Evolutionary conservation across 2,797 vertebrate genomes (phyloP).

Genomic region (Nannoperca australis): DNA sequence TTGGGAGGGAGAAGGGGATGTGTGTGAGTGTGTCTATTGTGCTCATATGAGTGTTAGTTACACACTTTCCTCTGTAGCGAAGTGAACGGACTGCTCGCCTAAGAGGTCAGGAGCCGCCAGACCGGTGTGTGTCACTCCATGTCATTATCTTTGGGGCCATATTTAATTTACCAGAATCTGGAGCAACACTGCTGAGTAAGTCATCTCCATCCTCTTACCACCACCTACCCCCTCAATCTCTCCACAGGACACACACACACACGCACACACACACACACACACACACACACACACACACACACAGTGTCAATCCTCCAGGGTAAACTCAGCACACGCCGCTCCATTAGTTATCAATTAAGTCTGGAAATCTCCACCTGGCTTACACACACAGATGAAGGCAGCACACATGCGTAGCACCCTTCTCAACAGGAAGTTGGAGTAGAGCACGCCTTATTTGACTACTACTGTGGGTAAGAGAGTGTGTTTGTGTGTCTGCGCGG

Average conservation of each 20-base stretch:
- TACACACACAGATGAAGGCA: slow-evolving; percentile 53
- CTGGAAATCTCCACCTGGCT: slow-evolving; percentile 86
- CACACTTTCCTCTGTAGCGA: slow-evolving; percentile 51
- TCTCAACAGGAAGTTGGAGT: slow-evolving; percentile 69
- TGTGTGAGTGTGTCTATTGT: slow-evolving; percentile 41
- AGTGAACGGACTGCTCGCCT: slow-evolving; percentile 51
- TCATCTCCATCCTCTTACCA: slow-evolving; percentile 63
- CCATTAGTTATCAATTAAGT: slow-evolving; percentile 90
- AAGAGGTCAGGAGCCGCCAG: slow-evolving; percentile 65
- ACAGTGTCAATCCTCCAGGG: slow-evolving; percentile 79
- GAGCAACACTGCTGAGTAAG: slow-evolving; percentile 79
- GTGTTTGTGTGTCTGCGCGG: slow-evolving; percentile 65
- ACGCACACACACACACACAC: slow-evolving; percentile 22
- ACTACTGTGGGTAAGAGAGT: slow-evolving; percentile 47
- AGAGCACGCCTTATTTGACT: slow-evolving; percentile 62
- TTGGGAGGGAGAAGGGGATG: slow-evolving; percentile 66
- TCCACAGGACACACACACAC: slow-evolving; percentile 56
- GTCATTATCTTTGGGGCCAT: slow-evolving; percentile 80
- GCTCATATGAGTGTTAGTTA: slow-evolving; percentile 30
- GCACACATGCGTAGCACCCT: slow-evolving; percentile 35
- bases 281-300: slow-evolving; percentile 38
- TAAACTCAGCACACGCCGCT: slow-evolving; percentile 85
- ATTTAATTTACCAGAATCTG: slow-evolving; percentile 82
- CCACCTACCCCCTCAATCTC: slow-evolving; percentile 58
- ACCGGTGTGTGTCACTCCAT: slow-evolving; percentile 72